phyloP scores from a whole-genome alignment of 2,113 vertebrate genomes.

The Nothobranchius furzeri region DNA sequence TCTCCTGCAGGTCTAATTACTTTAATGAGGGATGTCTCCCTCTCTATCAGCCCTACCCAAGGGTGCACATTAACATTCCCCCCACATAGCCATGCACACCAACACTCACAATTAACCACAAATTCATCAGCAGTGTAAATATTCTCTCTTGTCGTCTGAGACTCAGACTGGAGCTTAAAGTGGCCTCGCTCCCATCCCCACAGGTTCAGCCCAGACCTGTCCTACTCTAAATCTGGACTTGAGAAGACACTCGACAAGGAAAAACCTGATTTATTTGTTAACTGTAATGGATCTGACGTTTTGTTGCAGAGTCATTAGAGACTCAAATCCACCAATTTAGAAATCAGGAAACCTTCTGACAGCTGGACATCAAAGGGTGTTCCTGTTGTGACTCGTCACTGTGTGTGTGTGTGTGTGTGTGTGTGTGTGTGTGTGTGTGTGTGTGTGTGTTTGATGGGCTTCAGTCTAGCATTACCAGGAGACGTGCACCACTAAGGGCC shows the following conservation, averaged over 20 bases:
- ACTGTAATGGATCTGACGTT: conserved; percentile 65
- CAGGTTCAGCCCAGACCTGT: conserved; percentile 26
- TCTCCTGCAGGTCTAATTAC: conserved; percentile 79
- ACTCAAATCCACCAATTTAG: conserved; percentile 73
- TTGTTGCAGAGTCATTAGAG: conserved; percentile 55
- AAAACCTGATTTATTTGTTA: conserved; percentile 36
- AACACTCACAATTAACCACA: conserved; percentile 70
- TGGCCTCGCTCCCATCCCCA: conserved; percentile 12
- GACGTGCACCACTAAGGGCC: conserved; percentile 55
- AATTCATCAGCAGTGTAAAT: conserved; percentile 70
- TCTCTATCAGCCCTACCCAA: conserved; percentile 66
- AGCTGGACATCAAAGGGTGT: conserved; percentile 73
- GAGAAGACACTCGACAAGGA: conserved; percentile 59
- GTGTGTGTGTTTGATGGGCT: conserved; percentile 45
- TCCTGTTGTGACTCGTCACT: conserved; percentile 62
- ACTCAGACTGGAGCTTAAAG: conserved; percentile 22
- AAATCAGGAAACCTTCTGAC: conserved; percentile 61
- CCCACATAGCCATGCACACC: conserved; percentile 63
- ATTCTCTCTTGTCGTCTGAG: conserved; percentile 34
- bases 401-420: conserved; percentile 16
- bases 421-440: conserved; percentile 19
- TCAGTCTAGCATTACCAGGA: conserved; percentile 50
- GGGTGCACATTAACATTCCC: conserved; percentile 71
- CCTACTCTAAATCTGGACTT: conserved; percentile 40
- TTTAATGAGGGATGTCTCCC: conserved; percentile 72